Conservation (phyloP, 2,113 vertebrate species). For the Atherinomorus stipes region DNA sequence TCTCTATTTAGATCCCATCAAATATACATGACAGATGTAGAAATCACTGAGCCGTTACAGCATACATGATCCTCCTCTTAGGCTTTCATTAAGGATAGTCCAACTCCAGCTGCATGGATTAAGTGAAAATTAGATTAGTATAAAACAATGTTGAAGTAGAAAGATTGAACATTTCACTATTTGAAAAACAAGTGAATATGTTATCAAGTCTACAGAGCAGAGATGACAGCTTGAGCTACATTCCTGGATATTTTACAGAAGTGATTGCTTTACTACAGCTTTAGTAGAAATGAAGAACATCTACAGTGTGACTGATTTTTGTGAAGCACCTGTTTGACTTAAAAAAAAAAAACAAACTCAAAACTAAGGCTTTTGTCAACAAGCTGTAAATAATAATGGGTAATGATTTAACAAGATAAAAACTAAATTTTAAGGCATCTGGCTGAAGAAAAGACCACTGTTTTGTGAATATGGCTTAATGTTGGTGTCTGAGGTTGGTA, state of each 20-base stretch:
- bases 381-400: slow-evolving; percentile 41
- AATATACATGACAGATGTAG: slow-evolving; percentile 21
- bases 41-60: slow-evolving; percentile 58
- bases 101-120: slow-evolving; percentile 34
- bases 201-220: slow-evolving; percentile 41
- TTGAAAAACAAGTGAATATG: slow-evolving; percentile 50
- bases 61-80: slow-evolving; percentile 46
- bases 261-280: slow-evolving; percentile 55
- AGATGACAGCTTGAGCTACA: slow-evolving; percentile 45
- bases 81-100: neutral
- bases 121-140: slow-evolving; percentile 25
- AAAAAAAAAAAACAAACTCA: slow-evolving; percentile 30
- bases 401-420: slow-evolving; percentile 29
- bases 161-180: slow-evolving; percentile 53
- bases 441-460: neutral
- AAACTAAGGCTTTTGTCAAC: slow-evolving; percentile 52
- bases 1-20: slow-evolving; percentile 20
- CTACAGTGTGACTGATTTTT: slow-evolving; percentile 25
- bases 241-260: slow-evolving; percentile 48
- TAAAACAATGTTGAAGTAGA: slow-evolving; percentile 54
- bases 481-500: slow-evolving; percentile 59
- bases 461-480: slow-evolving; percentile 56
- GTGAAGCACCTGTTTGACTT: slow-evolving; percentile 36
- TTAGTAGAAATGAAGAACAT: slow-evolving; percentile 33
- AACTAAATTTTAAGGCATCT: slow-evolving; percentile 78